Percentiles rank a stretch among this genome's conserved stretches.
These are phyloP conservation scores for Melanogrammus aeglefinus DNA, from an alignment of 2,797 vertebrate species.

Conservation along the genomic window DNA sequence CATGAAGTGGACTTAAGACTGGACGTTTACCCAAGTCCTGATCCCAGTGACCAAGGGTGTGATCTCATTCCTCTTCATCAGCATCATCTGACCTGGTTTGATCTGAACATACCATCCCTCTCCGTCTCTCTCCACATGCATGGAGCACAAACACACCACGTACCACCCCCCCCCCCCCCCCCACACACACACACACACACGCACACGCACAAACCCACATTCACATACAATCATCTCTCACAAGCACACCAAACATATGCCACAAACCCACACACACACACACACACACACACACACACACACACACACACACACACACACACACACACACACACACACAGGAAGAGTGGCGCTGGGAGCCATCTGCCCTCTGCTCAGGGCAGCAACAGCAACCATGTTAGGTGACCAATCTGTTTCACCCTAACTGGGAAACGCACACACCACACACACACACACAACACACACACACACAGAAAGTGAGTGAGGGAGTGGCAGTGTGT, in stretches of 20 bases:
- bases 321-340: conserved; percentile 1
- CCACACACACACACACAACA: neutral
- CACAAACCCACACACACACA: too few species aligned
- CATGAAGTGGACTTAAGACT: neutral
- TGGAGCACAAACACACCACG: neutral
- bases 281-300: neutral
- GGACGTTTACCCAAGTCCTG: too few species aligned
- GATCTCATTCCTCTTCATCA: neutral
- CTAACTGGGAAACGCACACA: neutral
- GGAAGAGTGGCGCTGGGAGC: neutral
- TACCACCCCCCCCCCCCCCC: too few species aligned
- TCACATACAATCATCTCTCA: too few species aligned
- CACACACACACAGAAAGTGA: neutral
- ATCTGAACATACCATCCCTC: neutral
- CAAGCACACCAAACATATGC: too few species aligned
- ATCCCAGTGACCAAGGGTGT: neutral
- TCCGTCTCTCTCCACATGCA: neutral
- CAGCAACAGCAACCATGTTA: neutral
- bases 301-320: neutral
- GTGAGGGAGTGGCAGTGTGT: neutral
- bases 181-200: neutral
- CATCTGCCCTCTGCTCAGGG: conserved; percentile 2
- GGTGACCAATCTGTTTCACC: conserved; percentile 4
- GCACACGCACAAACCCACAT: neutral
- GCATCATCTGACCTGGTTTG: neutral